These are phyloP conservation scores for Amblyraja radiata DNA, from an alignment of 2,797 vertebrate genomes.

Conservation along the genomic window DNA sequence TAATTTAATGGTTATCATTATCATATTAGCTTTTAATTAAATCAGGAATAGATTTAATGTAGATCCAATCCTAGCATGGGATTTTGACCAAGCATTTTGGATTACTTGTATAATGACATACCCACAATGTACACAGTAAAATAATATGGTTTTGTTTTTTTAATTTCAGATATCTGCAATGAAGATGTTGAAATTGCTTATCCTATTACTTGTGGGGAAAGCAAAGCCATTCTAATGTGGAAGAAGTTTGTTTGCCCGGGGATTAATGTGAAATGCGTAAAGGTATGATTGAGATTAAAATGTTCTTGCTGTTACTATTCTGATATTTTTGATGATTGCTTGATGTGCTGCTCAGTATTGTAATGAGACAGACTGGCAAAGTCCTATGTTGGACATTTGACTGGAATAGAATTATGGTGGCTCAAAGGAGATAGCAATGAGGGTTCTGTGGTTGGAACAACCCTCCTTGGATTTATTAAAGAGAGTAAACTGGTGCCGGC, in stretches of 20 bases:
- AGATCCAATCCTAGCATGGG: too few relatives aligned
- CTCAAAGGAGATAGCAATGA: background rate
- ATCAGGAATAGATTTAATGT: too few relatives aligned
- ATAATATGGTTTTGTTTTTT: slow-evolving; percentile 34
- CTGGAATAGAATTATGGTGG: background rate
- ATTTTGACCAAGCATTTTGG: too few relatives aligned
- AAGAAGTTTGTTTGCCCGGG: slow-evolving; percentile 98
- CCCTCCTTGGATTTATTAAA: background rate
- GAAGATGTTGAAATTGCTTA: slow-evolving; percentile 83
- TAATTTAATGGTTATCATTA: too few relatives aligned
- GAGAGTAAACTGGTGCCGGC: background rate
- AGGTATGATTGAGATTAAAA: slow-evolving; percentile 59
- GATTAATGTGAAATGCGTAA: slow-evolving; percentile 97
- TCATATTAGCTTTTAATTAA: too few relatives aligned
- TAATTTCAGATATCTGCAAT: slow-evolving; percentile 56
- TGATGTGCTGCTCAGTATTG: background rate
- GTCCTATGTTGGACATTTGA: background rate
- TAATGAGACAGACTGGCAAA: background rate
- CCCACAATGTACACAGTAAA: background rate
- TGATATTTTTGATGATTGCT: background rate
- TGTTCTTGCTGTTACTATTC: background rate
- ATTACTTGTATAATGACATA: too few relatives aligned
- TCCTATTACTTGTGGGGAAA: slow-evolving; percentile 92
- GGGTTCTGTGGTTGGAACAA: background rate
- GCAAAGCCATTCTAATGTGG: slow-evolving; percentile 87